Conservation (phyloP, 2,888 invertebrate species). For the Conus canariensis region DNA sequence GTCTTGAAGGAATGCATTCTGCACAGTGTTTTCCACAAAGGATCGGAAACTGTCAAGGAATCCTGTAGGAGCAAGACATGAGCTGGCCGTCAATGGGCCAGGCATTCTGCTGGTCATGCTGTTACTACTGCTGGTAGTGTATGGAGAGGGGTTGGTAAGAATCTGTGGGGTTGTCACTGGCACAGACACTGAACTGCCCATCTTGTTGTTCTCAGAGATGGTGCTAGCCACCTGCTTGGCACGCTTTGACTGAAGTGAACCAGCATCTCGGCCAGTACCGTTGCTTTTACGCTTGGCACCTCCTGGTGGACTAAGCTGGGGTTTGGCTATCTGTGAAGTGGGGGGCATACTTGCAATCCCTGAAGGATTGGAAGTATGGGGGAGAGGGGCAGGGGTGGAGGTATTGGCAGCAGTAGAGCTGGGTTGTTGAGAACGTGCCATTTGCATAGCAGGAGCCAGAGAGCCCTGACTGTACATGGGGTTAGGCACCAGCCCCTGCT, state of each 20-base stretch:
- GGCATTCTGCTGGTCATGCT: conserved; percentile 56
- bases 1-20: conserved; percentile 74
- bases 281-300: conserved; percentile 61
- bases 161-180: conserved; percentile 73
- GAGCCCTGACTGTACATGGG: conserved; percentile 80
- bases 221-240: conserved; percentile 50
- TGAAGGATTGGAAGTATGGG: conserved; percentile 42
- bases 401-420: conserved; percentile 59
- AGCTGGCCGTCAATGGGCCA: conserved; percentile 65
- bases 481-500: conserved; percentile 79
- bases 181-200: conserved; percentile 53
- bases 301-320: conserved; percentile 47
- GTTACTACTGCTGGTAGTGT: conserved; percentile 63
- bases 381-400: conserved; percentile 63
- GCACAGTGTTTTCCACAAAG: conserved; percentile 77
- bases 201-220: neutral
- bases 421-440: conserved; percentile 35
- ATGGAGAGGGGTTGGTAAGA: conserved; percentile 69
- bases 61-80: conserved; percentile 76
- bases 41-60: conserved; percentile 76
- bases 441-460: conserved; percentile 44
- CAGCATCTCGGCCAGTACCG: conserved; percentile 52
- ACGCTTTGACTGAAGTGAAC: conserved; percentile 42
- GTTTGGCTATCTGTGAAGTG: conserved; percentile 36
- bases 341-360: neutral